A percentile compares a stretch with the other conserved stretches of the same genome.
Evolutionary conservation across 2,888 invertebrate genomes (phyloP).

Genomic region (Agrochola circellaris): DNA sequence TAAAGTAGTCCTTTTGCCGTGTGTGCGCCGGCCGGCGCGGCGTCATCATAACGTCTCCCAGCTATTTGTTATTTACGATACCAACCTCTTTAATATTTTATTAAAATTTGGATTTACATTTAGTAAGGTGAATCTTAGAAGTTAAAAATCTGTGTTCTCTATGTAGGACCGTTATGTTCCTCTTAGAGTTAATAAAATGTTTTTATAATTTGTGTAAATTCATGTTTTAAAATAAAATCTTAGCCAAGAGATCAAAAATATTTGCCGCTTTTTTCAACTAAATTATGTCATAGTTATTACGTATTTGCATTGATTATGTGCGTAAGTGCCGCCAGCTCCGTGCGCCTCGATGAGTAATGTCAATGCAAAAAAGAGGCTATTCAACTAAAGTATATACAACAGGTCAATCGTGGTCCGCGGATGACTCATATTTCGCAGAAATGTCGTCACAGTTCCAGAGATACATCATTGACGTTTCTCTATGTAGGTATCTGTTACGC

Average conservation of each 20-base stretch:
- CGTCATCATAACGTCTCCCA: conserved; percentile 75
- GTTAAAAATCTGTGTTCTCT: neutral
- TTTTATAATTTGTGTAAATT: conserved; percentile 4
- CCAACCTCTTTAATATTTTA: conserved; percentile 2
- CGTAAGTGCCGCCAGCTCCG: conserved; percentile 74
- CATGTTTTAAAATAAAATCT: neutral
- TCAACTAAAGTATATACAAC: conserved; percentile 72
- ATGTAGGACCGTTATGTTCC: neutral
- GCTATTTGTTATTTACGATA: conserved; percentile 61
- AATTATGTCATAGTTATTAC: conserved; percentile 66
- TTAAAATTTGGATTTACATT: conserved; percentile 8
- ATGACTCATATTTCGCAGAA: conserved; percentile 84
- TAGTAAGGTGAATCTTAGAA: neutral
- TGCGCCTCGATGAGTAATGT: conserved; percentile 84
- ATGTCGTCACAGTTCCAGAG: conserved; percentile 85
- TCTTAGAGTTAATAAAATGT: neutral
- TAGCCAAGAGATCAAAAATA: neutral
- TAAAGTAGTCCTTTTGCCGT: no score
- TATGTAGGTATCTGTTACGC: conserved; percentile 59
- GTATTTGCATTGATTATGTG: conserved; percentile 81
- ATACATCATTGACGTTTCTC: conserved; percentile 66
- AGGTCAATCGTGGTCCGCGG: conserved; percentile 75
- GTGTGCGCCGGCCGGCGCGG: conserved; percentile 73
- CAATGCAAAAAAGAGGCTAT: conserved; percentile 80
- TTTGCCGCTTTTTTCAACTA: neutral